Percentiles rank a stretch among this genome's conserved stretches.
These are phyloP conservation scores for Macrotus californicus DNA, from an alignment of 2,113 vertebrate species.

Conservation along the genomic window DNA sequence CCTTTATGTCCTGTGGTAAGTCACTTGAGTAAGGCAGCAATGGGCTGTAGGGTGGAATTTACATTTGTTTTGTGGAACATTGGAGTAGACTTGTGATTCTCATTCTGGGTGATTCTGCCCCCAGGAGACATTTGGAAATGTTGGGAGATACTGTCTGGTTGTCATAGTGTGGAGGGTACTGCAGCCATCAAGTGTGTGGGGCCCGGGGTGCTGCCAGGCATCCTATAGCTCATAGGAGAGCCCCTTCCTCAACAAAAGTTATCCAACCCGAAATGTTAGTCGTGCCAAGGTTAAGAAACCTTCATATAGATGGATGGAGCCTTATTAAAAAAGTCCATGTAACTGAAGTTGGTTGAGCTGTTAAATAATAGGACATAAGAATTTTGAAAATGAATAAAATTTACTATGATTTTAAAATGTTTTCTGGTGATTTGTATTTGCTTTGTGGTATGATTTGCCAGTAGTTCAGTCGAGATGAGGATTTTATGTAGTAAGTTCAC, in stretches of 20 bases:
- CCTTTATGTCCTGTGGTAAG: neutral
- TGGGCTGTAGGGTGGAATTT: neutral
- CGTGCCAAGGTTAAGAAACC: neutral
- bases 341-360: neutral
- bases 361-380: neutral
- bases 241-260: neutral
- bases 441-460: neutral
- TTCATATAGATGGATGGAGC: neutral
- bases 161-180: neutral
- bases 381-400: conserved; percentile 27
- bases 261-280: neutral
- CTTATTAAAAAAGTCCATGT: neutral
- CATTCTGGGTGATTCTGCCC: neutral
- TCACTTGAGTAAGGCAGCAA: neutral
- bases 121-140: neutral
- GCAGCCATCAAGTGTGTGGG: neutral
- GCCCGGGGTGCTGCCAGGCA: neutral
- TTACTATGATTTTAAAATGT: neutral
- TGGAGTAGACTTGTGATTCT: neutral
- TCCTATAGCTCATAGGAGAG: neutral
- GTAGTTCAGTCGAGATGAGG: neutral
- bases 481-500: neutral
- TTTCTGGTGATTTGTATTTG: neutral
- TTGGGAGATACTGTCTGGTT: neutral
- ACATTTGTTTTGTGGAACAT: neutral